A percentile compares a stretch with the other conserved stretches of the same genome.
Conservation (phyloP, 2,113 vertebrate genomes). For the Vulpes vulpes region DNA sequence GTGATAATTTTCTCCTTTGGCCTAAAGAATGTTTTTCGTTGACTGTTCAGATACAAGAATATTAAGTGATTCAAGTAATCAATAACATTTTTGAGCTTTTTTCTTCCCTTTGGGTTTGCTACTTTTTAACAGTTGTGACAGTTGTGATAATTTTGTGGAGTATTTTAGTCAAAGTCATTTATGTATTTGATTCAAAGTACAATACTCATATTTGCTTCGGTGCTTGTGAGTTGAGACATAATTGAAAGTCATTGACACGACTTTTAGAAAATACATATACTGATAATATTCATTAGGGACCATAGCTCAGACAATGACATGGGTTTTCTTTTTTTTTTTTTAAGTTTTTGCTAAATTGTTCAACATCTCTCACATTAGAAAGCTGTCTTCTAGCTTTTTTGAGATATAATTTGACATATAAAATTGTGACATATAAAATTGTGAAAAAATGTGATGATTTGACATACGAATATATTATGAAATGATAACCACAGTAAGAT, state of each 20-base stretch:
- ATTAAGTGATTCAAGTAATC: not conserved
- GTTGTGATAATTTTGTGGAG: not conserved
- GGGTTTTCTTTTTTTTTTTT: not conserved
- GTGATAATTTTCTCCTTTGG: not conserved
- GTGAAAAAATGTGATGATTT: not conserved
- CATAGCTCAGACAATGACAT: not conserved
- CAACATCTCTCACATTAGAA: not conserved
- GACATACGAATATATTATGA: not conserved
- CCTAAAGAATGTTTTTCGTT: conserved; percentile 1
- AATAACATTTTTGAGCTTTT: not conserved
- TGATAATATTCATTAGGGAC: not conserved
- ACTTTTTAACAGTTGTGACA: not conserved
- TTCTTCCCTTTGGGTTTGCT: not conserved
- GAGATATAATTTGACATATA: not conserved
- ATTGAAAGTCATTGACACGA: not conserved
- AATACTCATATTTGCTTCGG: not conserved
- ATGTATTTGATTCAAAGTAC: not conserved
- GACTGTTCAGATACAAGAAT: not conserved
- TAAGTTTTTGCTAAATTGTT: not conserved
- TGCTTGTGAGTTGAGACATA: not conserved
- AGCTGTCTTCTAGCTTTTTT: not conserved
- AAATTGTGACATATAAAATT: not conserved
- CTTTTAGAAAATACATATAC: not conserved
- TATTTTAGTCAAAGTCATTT: not conserved
- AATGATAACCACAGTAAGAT: not conserved